These are phyloP conservation scores for Resseliella maxima DNA, from an alignment of 2,888 invertebrate species.

Conservation along the genomic window DNA sequence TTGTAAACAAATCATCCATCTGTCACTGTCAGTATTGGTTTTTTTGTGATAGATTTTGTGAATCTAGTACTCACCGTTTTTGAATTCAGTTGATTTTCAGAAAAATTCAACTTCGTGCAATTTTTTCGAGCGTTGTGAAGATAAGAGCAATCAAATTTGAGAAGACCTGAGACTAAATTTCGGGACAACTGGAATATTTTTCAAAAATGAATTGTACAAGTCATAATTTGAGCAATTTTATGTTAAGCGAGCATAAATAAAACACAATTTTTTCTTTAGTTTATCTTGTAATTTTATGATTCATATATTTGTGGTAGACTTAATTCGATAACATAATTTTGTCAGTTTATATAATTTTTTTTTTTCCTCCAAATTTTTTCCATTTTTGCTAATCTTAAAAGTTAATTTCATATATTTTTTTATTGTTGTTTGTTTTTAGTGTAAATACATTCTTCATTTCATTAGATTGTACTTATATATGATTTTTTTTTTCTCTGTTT, in stretches of 20 bases:
- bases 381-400: constrained; percentile 38
- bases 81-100: neutral
- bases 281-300: constrained; percentile 26
- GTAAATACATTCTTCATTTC: constrained; percentile 22
- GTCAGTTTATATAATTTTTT: too few relatives aligned
- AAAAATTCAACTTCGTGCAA: neutral
- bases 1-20: too few relatives aligned
- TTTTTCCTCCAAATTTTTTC: too few relatives aligned
- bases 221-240: neutral
- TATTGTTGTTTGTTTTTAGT: neutral
- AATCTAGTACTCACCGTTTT: neutral
- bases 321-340: constrained; percentile 39
- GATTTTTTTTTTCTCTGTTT: neutral
- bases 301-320: constrained; percentile 51
- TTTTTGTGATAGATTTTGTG: too few relatives aligned
- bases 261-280: neutral
- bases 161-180: too few relatives aligned
- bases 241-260: neutral
- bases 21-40: too few relatives aligned
- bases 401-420: constrained; percentile 37
- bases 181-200: neutral
- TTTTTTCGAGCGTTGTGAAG: too few relatives aligned
- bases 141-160: too few relatives aligned
- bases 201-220: neutral
- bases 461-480: constrained; percentile 48